Percentiles rank a stretch among this genome's conserved stretches.
These are phyloP conservation scores for Gibbula magus DNA, from an alignment of 2,888 invertebrate genomes.

Conservation along the genomic window DNA sequence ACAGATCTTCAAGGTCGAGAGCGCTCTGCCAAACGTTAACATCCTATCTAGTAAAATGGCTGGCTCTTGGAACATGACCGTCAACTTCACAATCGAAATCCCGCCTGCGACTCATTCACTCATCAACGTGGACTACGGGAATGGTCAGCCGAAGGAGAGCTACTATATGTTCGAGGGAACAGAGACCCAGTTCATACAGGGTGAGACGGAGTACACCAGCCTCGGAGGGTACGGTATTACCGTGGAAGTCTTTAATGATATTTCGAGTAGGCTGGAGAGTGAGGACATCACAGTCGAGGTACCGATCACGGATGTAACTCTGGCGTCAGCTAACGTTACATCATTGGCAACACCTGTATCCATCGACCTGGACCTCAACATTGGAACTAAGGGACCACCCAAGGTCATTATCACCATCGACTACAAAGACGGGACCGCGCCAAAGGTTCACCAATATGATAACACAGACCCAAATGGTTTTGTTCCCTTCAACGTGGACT, in stretches of 20 bases:
- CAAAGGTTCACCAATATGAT: slow-evolving; percentile 26
- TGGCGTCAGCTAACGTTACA: slow-evolving; percentile 54
- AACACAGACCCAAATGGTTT: slow-evolving; percentile 43
- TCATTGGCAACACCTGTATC: slow-evolving; percentile 52
- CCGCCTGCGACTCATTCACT: slow-evolving; percentile 59
- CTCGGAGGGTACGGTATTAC: slow-evolving; percentile 63
- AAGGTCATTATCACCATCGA: slow-evolving; percentile 51
- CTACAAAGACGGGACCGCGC: slow-evolving; percentile 59
- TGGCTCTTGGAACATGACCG: slow-evolving; percentile 55
- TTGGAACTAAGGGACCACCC: slow-evolving; percentile 52
- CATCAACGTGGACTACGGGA: slow-evolving; percentile 62
- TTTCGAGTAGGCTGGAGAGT: slow-evolving; percentile 48
- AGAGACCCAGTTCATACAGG: slow-evolving; percentile 40
- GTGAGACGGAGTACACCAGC: slow-evolving; percentile 48
- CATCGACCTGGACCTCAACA: slow-evolving; percentile 62
- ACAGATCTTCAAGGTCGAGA: neutral
- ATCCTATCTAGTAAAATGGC: slow-evolving; percentile 44
- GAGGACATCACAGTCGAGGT: slow-evolving; percentile 68
- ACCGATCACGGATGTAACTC: slow-evolving; percentile 52
- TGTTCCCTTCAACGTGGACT: slow-evolving; percentile 49
- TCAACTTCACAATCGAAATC: slow-evolving; percentile 56
- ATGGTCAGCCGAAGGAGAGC: slow-evolving; percentile 52
- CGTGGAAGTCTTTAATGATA: slow-evolving; percentile 62
- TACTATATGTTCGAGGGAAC: slow-evolving; percentile 56
- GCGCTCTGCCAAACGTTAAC: neutral